Percentiles rank a stretch among this genome's conserved stretches.
Evolutionary conservation across 64 coral and sea anemone genomes (phyloP).

Genomic region (Astreopora myriophthalma): DNA sequence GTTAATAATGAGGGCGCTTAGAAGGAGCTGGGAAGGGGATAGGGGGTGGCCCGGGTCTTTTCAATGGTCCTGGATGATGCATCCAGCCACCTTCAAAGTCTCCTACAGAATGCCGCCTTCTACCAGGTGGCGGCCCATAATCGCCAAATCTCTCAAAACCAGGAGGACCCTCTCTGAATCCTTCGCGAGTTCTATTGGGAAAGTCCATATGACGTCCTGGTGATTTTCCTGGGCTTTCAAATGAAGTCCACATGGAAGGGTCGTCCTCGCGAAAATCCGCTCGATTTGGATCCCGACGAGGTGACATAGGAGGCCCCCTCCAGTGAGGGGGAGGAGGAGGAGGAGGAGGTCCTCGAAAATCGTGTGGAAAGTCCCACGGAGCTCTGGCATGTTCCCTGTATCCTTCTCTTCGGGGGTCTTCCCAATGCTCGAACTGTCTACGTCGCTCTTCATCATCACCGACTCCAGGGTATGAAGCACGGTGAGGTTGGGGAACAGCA

Average conservation of each 20-base stretch:
- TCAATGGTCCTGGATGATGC: slow-evolving; percentile 12
- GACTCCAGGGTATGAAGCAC: neutral
- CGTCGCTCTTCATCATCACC: neutral
- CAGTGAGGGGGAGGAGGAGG: neutral
- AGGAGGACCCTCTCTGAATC: slow-evolving; percentile 19
- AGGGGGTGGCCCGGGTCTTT: slow-evolving; percentile 34
- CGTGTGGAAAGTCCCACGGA: slow-evolving; percentile 13
- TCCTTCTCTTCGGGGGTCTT: slow-evolving; percentile 28
- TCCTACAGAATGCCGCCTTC: slow-evolving; percentile 35
- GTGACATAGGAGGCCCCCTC: slow-evolving; percentile 24
- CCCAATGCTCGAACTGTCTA: slow-evolving; percentile 35
- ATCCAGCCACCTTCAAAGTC: slow-evolving; percentile 15
- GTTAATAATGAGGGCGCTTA: slow-evolving; percentile 22
- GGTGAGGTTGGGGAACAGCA: neutral
- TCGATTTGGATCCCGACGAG: slow-evolving; percentile 20
- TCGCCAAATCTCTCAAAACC: slow-evolving; percentile 3
- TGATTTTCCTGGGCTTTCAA: slow-evolving; percentile 50
- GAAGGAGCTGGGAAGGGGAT: slow-evolving; percentile 13
- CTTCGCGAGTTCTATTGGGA: slow-evolving; percentile 28
- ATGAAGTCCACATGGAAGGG: slow-evolving; percentile 75
- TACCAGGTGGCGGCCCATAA: neutral
- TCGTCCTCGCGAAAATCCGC: slow-evolving; percentile 68
- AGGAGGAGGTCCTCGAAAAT: slow-evolving; percentile 25
- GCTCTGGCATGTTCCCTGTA: slow-evolving; percentile 18
- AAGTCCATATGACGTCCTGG: slow-evolving; percentile 24